Conservation (phyloP, 2,113 vertebrate genomes). For the Prolemur simus region DNA sequence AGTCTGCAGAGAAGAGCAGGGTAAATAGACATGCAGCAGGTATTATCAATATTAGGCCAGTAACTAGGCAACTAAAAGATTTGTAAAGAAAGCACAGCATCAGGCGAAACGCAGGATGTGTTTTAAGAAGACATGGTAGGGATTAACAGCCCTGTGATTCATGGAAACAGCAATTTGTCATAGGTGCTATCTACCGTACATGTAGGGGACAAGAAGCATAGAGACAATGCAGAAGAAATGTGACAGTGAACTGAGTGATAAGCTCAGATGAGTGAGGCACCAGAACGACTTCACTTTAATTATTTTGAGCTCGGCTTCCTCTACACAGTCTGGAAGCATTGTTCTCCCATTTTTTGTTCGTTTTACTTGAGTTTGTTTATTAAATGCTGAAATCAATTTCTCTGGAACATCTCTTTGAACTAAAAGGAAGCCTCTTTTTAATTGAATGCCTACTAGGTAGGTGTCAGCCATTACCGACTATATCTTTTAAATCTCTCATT, state of each 20-base stretch:
- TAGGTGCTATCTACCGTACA: background rate
- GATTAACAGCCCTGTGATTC: constrained; percentile 66
- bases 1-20: background rate
- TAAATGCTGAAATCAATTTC: background rate
- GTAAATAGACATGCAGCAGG: constrained; percentile 64
- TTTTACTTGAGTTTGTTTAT: background rate
- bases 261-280: background rate
- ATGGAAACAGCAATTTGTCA: constrained; percentile 53
- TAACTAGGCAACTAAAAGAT: constrained; percentile 83
- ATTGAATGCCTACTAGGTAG: background rate
- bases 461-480: background rate
- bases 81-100: constrained; percentile 69
- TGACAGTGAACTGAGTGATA: background rate
- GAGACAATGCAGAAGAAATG: background rate
- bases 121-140: constrained; percentile 63
- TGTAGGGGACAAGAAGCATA: background rate
- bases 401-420: background rate
- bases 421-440: background rate
- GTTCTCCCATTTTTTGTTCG: background rate
- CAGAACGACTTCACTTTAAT: background rate
- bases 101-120: constrained; percentile 50
- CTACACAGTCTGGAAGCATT: background rate
- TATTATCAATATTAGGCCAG: constrained; percentile 76
- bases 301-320: background rate
- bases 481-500: background rate